Percentiles rank a stretch among this genome's conserved stretches.
phyloP scores from a whole-genome alignment of 2,113 vertebrate genomes.

The Capreolus pygargus region DNA sequence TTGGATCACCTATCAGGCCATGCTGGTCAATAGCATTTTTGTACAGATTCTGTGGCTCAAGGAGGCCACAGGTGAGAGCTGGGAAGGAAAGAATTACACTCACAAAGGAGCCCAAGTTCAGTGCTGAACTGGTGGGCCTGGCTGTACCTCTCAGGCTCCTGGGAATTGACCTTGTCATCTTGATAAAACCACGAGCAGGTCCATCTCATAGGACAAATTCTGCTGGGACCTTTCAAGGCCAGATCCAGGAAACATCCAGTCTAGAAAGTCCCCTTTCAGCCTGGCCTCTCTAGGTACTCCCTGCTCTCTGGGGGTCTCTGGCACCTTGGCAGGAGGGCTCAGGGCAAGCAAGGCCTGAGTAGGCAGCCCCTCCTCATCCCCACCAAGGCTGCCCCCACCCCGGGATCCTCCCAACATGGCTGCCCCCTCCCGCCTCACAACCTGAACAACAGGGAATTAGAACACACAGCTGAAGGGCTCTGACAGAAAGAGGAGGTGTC shows the following conservation, averaged over 20 bases:
- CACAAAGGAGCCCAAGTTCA: neutral
- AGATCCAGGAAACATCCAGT: neutral
- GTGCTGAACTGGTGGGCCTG: neutral
- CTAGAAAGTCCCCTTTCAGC: neutral
- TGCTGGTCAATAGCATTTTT: accelerated
- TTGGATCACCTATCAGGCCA: neutral
- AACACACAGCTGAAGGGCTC: neutral
- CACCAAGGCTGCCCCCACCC: neutral
- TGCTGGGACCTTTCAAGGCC: neutral
- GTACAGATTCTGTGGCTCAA: neutral
- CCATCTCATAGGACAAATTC: neutral
- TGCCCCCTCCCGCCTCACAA: neutral
- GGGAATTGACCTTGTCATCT: neutral
- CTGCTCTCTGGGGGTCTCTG: neutral
- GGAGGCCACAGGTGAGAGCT: neutral
- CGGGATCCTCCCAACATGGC: accelerated
- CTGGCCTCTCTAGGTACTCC: too few species aligned
- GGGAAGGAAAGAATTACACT: neutral
- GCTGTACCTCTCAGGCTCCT: neutral
- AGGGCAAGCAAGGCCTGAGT: neutral
- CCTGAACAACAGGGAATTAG: neutral
- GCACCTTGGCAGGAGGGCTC: neutral
- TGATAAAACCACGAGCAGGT: neutral
- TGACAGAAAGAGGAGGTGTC: neutral
- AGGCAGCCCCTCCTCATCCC: neutral